phyloP scores from a whole-genome alignment of 2,797 vertebrate genomes.

The Adelosebastes latens region DNA sequence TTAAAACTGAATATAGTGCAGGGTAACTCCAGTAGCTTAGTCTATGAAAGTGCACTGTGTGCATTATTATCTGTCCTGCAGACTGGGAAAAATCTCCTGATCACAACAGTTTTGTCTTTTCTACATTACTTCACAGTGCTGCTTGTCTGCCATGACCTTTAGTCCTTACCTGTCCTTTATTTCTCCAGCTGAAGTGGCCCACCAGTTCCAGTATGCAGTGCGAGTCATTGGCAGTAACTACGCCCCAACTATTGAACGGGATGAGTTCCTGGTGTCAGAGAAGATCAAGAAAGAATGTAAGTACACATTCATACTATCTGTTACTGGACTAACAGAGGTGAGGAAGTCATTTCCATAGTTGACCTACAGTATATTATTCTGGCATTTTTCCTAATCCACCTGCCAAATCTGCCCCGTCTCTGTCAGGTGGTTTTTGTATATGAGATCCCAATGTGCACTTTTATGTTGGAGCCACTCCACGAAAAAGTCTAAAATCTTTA shows the following conservation, averaged over 20 bases:
- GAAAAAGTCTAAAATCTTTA: conserved; percentile 28
- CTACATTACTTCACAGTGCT: neutral
- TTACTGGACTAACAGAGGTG: neutral
- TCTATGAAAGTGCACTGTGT: no score
- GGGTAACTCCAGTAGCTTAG: no score
- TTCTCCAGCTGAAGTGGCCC: conserved; percentile 92
- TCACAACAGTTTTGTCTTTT: neutral
- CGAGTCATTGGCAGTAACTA: conserved; percentile 98
- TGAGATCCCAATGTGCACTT: neutral
- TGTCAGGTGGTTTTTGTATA: neutral
- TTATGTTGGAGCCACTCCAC: neutral
- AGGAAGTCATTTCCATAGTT: neutral
- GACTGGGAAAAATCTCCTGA: neutral
- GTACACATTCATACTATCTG: conserved; percentile 51
- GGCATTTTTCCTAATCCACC: neutral
- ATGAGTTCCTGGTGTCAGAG: conserved; percentile 97
- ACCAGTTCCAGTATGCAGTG: conserved; percentile 98
- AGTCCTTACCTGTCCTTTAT: conserved; percentile 7
- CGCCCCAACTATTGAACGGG: conserved; percentile 95
- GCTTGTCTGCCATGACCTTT: neutral
- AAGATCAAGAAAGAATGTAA: conserved; percentile 98
- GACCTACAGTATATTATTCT: neutral
- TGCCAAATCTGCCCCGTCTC: neutral
- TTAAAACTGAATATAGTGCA: no score
- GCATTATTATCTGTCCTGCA: no score